Evolutionary conservation across 2,888 invertebrate genomes (phyloP), one percentile per base, ranked within the genome.

Genomic region (Hydrotaea diabolus): DNA sequence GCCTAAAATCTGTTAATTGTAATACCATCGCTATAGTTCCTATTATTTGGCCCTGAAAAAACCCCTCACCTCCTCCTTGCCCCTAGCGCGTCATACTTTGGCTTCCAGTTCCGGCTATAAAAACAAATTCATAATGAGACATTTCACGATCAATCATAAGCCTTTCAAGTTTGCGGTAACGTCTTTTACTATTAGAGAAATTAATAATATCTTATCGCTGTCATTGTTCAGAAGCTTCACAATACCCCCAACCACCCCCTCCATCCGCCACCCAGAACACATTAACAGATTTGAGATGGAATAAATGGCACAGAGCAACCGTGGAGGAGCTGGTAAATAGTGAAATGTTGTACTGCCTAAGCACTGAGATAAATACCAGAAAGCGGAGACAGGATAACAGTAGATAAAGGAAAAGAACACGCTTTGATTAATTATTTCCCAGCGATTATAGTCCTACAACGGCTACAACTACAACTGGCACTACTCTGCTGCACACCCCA

Each of bases 361-460:
- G 11, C 5, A 31, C 21, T 15, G 0, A 46, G 11, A 26, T 8
- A 55, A 13, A 53, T 15, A 43, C 8, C 17, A 5, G 9, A 17
- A 43, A 4, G 26, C 49, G 49, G 53, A 36, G 26, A 49, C 15
- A n/a, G 39, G 39, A 17, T 69, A 23, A 59, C 19, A 36, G 55
- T 53, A 55, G 59, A 15, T 1, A 2, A 59, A 23, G 26, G 11
- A 23, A 23, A 23, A 46, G 21, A 69, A 69, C 69, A 4, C 69
- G 39, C 46, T 69, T 69, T 69, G 69, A 69, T 69, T 69, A 69
- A 69, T 69, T 69, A 69, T 69, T 69, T 43, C 46, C 69, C n/a
- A 21, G 46, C 7, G 69, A 43, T 69, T 43, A 23, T 46, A 46
- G 43, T 13, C 46, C 8, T 9, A 59, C 62, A n/a, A n/a, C 36